Conservation (phyloP, 1,140 invertebrate genomes). For the Hylaeus volcanicus region DNA sequence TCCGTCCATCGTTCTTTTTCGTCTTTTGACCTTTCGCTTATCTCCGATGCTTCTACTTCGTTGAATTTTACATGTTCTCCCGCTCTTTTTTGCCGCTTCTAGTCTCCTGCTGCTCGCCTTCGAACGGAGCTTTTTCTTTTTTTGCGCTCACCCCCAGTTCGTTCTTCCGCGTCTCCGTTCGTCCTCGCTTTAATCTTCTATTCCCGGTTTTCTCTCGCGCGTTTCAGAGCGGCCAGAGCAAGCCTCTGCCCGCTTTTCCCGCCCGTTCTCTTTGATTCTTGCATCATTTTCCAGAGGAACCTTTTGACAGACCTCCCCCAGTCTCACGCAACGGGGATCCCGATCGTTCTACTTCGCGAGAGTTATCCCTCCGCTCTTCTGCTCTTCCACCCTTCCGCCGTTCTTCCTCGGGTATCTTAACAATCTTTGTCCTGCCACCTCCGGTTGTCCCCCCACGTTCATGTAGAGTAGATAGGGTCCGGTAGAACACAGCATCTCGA, state of each 20-base stretch:
- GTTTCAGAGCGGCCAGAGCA: neutral
- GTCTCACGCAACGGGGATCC: neutral
- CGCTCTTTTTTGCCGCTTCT: slow-evolving; percentile 3
- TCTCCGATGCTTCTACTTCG: slow-evolving; percentile 38
- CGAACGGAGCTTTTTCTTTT: slow-evolving; percentile 14
- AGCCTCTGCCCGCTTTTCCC: neutral
- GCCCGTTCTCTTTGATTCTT: slow-evolving; percentile 29
- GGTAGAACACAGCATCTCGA: no score
- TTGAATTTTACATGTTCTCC: slow-evolving; percentile 43
- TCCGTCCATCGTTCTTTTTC: slow-evolving; percentile 43
- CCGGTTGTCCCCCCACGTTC: neutral
- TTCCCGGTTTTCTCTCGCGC: slow-evolving; percentile 39
- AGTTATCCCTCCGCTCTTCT: neutral
- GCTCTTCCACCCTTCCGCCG: neutral
- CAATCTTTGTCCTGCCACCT: neutral
- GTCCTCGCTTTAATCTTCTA: slow-evolving; percentile 44
- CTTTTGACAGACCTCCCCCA: neutral
- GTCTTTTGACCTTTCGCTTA: slow-evolving; percentile 57
- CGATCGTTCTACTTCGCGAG: neutral
- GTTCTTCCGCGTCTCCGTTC: slow-evolving; percentile 40
- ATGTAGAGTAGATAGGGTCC: no score
- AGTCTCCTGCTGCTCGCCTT: slow-evolving; percentile 9
- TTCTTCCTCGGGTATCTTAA: neutral
- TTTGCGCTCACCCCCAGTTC: neutral
- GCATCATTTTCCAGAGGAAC: neutral